These are phyloP conservation scores for Athalia rosae DNA, from an alignment of 2,888 invertebrate species.

Conservation along the genomic window DNA sequence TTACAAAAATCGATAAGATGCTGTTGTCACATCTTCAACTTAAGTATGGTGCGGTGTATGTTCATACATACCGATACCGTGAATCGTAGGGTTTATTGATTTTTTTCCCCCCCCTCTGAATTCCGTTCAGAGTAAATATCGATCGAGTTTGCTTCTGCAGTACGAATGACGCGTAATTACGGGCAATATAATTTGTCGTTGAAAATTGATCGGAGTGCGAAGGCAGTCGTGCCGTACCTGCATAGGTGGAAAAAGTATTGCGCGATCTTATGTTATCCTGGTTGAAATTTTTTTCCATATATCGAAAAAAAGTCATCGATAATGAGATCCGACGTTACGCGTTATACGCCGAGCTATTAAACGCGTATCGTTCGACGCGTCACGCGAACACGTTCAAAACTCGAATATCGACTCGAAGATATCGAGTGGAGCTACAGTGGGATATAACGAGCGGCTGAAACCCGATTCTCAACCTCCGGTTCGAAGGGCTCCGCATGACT, in stretches of 20 bases:
- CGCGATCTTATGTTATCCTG: slow-evolving; percentile 30
- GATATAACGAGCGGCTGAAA: neutral
- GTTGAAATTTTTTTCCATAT: slow-evolving; percentile 26
- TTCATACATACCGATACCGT: too few species aligned
- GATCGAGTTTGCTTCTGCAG: too few species aligned
- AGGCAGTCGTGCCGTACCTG: neutral
- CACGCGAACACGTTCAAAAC: too few species aligned
- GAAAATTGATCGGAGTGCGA: neutral
- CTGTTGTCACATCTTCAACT: too few species aligned
- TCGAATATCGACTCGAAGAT: too few species aligned
- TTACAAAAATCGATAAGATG: too few species aligned
- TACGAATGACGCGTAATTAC: too few species aligned
- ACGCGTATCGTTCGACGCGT: neutral
- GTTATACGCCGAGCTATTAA: neutral
- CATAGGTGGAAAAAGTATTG: neutral
- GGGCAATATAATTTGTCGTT: neutral
- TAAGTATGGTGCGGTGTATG: too few species aligned
- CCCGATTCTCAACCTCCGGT: neutral
- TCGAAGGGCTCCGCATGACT: slow-evolving; percentile 32
- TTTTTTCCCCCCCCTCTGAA: too few species aligned
- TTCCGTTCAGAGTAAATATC: too few species aligned
- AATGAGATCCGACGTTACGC: neutral
- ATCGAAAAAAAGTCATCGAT: slow-evolving; percentile 28
- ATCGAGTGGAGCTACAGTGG: too few species aligned
- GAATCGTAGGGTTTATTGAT: too few species aligned